Conservation (phyloP, 2,113 vertebrate species). For the Manacus vitellinus region DNA sequence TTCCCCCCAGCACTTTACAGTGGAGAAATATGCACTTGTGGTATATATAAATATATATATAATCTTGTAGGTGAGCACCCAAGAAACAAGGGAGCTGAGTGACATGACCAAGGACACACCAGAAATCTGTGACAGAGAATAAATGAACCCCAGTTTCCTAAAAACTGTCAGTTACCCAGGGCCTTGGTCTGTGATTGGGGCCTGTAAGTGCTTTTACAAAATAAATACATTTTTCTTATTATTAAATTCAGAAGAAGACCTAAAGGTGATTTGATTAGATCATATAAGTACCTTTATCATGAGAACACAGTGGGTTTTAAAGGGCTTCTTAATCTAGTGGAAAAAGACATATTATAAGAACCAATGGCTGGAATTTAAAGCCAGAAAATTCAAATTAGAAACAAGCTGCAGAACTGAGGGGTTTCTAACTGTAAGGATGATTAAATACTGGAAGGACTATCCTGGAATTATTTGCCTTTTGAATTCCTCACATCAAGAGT, state of each 20-base stretch:
- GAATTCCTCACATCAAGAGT: constrained; percentile 4
- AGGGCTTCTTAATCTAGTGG: constrained; percentile 44
- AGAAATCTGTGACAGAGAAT: neutral
- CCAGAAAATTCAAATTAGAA: constrained; percentile 49
- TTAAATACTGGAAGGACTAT: constrained; percentile 34
- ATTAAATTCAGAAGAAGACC: neutral
- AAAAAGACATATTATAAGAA: constrained; percentile 28
- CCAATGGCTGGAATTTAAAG: constrained; percentile 30
- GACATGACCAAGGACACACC: neutral
- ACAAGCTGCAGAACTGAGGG: neutral
- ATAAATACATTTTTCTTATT: constrained; percentile 33
- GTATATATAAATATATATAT: neutral
- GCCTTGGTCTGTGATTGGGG: neutral
- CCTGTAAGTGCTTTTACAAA: neutral
- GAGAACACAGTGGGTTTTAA: neutral
- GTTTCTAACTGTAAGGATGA: constrained; percentile 9
- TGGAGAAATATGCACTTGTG: neutral
- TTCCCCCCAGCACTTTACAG: neutral
- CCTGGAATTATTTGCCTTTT: constrained; percentile 49
- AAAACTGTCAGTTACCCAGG: neutral
- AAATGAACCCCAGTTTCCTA: neutral
- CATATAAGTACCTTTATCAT: constrained; percentile 11
- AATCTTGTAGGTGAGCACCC: neutral
- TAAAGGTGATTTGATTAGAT: constrained; percentile 22
- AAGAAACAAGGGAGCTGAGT: neutral